These are phyloP conservation scores for Netelia virgata DNA, from an alignment of 2,888 invertebrate genomes.

Conservation along the genomic window DNA sequence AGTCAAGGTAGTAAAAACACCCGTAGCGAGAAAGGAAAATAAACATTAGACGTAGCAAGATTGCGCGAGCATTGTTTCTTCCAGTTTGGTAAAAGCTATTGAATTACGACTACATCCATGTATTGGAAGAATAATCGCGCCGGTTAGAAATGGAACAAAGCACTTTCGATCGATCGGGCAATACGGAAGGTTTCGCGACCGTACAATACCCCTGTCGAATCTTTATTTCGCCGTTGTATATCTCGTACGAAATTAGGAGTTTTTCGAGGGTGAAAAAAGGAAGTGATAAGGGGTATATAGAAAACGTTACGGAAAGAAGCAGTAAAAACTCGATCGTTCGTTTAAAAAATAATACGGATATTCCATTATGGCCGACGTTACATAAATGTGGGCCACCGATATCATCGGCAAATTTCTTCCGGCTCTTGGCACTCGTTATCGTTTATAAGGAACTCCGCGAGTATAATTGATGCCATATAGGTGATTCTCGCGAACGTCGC, in stretches of 20 bases:
- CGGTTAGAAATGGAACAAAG: neutral
- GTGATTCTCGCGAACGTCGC: neutral
- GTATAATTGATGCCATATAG: neutral
- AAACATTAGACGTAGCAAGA: neutral
- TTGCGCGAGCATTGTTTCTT: conserved; percentile 11
- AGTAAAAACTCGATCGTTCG: neutral
- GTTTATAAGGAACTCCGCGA: neutral
- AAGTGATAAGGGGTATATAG: neutral
- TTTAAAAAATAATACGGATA: neutral
- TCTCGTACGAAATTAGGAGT: neutral
- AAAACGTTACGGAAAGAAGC: neutral
- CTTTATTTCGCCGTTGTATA: conserved; percentile 2
- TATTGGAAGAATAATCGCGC: conserved; percentile 12
- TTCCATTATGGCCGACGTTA: neutral
- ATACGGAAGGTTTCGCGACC: neutral
- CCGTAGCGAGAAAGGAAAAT: neutral
- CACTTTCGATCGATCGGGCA: neutral
- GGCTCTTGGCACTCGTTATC: neutral
- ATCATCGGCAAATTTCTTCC: neutral
- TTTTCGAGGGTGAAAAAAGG: neutral
- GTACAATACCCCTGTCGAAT: conserved; percentile 1
- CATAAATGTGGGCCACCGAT: neutral
- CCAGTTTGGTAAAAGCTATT: conserved; percentile 9
- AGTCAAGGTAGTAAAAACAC: conserved; percentile 3
- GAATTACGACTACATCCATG: conserved; percentile 25